phyloP scores from a whole-genome alignment of 2,797 vertebrate genomes.

The Octomys mimax region DNA sequence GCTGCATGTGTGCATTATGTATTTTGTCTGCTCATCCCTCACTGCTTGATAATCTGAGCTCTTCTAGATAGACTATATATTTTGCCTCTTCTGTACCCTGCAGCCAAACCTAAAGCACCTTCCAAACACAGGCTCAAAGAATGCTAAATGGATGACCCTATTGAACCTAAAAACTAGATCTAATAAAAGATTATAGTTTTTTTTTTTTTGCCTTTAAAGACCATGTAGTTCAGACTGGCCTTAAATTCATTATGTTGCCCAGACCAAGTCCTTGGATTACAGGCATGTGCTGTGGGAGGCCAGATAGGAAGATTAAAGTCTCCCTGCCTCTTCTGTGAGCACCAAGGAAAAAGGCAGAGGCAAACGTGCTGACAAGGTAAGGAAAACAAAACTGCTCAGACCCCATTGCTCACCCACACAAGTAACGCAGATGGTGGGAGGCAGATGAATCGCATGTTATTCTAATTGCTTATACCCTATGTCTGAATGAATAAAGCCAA shows the following conservation, averaged over 20 bases:
- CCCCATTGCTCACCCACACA: background rate
- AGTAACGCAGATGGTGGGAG: background rate
- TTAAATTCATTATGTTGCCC: background rate
- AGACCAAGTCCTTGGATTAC: background rate
- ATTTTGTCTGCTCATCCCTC: background rate
- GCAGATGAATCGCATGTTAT: background rate
- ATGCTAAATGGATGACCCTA: background rate
- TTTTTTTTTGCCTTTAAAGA: background rate
- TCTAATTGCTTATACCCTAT: background rate
- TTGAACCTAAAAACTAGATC: background rate
- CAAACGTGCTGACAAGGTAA: background rate
- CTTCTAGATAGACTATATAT: background rate
- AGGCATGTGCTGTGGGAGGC: background rate
- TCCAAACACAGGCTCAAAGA: background rate
- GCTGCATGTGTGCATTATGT: background rate
- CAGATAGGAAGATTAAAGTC: background rate
- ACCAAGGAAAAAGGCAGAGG: background rate
- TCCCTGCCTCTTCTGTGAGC: background rate
- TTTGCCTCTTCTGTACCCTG: background rate
- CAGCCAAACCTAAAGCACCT: background rate
- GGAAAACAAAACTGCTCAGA: background rate
- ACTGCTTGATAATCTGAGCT: background rate
- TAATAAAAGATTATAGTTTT: background rate
- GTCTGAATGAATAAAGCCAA: background rate
- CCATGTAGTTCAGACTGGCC: background rate